phyloP scores from a whole-genome alignment of 2,888 invertebrate genomes.

The Apamea sordens region DNA sequence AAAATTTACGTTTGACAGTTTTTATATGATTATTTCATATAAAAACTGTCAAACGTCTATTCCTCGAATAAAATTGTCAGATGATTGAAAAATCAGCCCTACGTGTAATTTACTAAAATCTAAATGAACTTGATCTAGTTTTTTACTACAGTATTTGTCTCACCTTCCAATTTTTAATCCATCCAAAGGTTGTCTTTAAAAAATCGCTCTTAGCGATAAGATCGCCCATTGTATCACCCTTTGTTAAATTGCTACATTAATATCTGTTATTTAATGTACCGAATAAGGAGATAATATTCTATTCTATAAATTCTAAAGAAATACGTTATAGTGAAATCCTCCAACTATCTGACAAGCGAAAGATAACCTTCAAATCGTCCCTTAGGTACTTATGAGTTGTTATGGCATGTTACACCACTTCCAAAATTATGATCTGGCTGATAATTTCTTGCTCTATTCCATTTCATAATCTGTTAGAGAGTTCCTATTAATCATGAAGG shows the following conservation, averaged over 20 bases:
- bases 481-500: not conserved
- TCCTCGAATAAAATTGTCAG: no score
- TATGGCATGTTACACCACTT: no score
- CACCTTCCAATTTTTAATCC: no score
- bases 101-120: not conserved
- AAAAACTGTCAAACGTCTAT: no score
- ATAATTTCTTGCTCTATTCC: not conserved
- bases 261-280: not conserved
- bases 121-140: not conserved
- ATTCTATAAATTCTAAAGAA: not conserved
- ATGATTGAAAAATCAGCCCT: no score
- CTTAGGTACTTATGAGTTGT: not conserved
- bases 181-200: no score
- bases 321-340: not conserved
- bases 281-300: not conserved
- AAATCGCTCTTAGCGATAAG: not conserved
- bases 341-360: no score
- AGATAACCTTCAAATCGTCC: not conserved
- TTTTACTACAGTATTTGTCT: no score
- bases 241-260: not conserved
- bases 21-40: no score
- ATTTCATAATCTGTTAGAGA: no score
- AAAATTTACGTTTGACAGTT: no score
- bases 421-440: not conserved
- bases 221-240: not conserved